Evolutionary conservation across 2,797 vertebrate genomes (phyloP), one percentile per base, ranked within the genome.

Genomic region (Agapornis canus): DNA sequence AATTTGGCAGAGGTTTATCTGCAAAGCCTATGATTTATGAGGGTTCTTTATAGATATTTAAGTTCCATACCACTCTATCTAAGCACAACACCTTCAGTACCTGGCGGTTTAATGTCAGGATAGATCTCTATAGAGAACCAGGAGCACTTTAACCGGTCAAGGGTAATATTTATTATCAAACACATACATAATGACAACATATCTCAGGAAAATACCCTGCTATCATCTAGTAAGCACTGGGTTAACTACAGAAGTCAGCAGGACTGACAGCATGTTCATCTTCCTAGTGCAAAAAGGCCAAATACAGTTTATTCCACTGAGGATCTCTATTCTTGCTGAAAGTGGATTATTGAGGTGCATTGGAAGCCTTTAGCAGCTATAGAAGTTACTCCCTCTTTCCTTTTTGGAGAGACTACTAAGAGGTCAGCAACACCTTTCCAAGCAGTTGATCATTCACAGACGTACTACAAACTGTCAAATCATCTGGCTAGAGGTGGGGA

Each of bases 1-100:
- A 93, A 90, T 94, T 96, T 96, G 96, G 96, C 93, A 96, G 92
- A 90, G 88, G 77, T 86, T 90, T 93, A 60, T 96, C 77, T 82
- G 70, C 78, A 90, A 43, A 91, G 25, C 9, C 2, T 86, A 23
- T 79, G 6, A 56, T 92, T 92, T 93, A 69, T 56, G 63, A 84
- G 54, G 59, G 92, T 43, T 86, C 69, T 94, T 92, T 91, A 80
- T 65, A 73, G 73, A 92, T 60, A 65, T 88, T 68, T 52, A 90
- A 90, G 90, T 94, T 93, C 80, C 43, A 40, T 88, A 37, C 42
- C 54, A 72, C 49, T 78, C 54, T 69, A 60, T 81, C 31, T 64
- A 27, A 82, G 29, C 63, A 70, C 12, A 31, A 40, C 43, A 83
- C 47, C 71, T 95, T 72, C 29, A 42, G n/a, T 76, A 94, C 63